Evolutionary conservation across 1,140 invertebrate genomes (phyloP).

Genomic region (Acromyrmex heyeri): DNA sequence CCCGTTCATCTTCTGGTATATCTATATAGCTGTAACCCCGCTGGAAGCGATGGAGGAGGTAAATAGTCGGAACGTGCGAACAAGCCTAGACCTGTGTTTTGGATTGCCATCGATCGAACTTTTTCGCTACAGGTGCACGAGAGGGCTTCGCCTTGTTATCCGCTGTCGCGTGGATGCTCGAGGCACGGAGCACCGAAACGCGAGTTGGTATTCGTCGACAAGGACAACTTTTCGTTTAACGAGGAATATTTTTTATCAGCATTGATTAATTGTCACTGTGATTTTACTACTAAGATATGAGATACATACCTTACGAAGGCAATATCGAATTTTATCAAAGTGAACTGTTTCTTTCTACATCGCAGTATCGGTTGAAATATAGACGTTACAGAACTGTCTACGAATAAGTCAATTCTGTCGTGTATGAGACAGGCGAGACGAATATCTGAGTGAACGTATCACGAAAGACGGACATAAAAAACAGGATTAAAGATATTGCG

Average conservation of each 20-base stretch:
- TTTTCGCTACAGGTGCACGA: slow-evolving; percentile 68
- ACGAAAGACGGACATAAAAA: slow-evolving; percentile 22
- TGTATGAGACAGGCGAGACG: background rate
- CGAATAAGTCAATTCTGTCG: background rate
- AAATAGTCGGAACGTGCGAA: slow-evolving; percentile 62
- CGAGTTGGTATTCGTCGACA: slow-evolving; percentile 19
- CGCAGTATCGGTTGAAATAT: background rate
- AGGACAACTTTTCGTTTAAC: background rate
- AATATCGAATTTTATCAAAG: background rate
- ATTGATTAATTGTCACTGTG: background rate
- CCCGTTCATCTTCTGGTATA: slow-evolving; percentile 67
- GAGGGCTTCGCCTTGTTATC: slow-evolving; percentile 35
- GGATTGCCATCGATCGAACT: slow-evolving; percentile 74
- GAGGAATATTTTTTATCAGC: background rate
- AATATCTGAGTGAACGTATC: slow-evolving; percentile 59
- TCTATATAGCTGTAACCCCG: slow-evolving; percentile 4
- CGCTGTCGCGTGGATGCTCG: slow-evolving; percentile 40
- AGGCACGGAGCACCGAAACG: slow-evolving; percentile 30
- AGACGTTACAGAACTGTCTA: background rate
- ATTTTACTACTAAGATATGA: background rate
- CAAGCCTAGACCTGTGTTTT: slow-evolving; percentile 54
- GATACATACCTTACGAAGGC: background rate
- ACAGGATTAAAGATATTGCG: slow-evolving; percentile 42
- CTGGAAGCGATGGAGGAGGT: slow-evolving; percentile 56
- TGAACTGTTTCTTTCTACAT: background rate